These are phyloP conservation scores for Merodon equestris DNA, from an alignment of 2,888 invertebrate genomes.

Conservation along the genomic window DNA sequence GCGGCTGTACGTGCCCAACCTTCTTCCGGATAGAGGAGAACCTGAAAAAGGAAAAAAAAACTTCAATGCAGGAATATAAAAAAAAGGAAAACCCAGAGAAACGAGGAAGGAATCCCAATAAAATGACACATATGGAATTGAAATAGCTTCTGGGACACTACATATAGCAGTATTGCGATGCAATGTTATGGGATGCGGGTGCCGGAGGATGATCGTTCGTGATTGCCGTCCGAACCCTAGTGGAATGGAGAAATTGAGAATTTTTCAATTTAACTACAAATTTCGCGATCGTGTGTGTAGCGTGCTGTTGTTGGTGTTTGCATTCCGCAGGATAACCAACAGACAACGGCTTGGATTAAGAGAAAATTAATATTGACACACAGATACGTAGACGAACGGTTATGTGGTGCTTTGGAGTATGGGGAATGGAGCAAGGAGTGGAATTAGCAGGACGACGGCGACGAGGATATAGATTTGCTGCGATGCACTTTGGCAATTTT, in stretches of 20 bases:
- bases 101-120: conserved; percentile 33
- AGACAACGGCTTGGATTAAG: conserved; percentile 24
- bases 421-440: conserved; percentile 2
- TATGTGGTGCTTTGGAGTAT: too few relatives aligned
- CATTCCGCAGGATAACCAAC: conserved; percentile 45
- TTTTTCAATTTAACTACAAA: conserved; percentile 49
- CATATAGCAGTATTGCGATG: conserved; percentile 1
- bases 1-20: conserved; percentile 93
- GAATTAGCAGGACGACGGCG: background rate
- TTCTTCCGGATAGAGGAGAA: conserved; percentile 91
- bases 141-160: conserved; percentile 36
- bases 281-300: conserved; percentile 27
- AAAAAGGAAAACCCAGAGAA: conserved; percentile 4
- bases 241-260: conserved; percentile 11
- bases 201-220: background rate
- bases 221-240: background rate
- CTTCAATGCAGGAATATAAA: too few relatives aligned
- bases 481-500: conserved; percentile 24
- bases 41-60: conserved; percentile 79
- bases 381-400: background rate
- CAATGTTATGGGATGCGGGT: background rate
- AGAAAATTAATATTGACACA: conserved; percentile 57
- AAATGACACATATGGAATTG: conserved; percentile 51
- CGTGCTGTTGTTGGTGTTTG: conserved; percentile 38
- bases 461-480: background rate